These are phyloP conservation scores for Poecile atricapillus DNA, from an alignment of 2,113 vertebrate species.

Conservation along the genomic window DNA sequence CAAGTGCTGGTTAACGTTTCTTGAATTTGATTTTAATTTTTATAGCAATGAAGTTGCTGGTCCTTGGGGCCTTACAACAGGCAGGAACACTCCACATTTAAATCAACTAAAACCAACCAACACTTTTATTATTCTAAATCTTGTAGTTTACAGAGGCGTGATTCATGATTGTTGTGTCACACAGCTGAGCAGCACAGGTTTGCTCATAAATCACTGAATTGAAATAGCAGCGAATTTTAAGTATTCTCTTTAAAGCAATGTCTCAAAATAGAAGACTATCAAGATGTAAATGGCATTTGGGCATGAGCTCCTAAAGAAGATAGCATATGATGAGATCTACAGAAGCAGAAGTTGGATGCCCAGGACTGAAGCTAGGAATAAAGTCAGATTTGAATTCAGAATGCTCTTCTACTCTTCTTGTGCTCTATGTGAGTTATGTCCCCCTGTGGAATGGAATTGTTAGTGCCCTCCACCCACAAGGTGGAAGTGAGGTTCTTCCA, in stretches of 20 bases:
- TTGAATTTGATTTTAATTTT: not conserved
- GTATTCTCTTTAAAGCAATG: not conserved
- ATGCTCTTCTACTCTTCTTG: not conserved
- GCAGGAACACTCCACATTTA: accelerated
- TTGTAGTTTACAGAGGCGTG: not conserved
- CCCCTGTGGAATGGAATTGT: not conserved
- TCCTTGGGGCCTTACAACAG: not conserved
- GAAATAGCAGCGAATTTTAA: not conserved
- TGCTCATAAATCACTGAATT: not conserved
- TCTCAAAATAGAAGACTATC: not conserved
- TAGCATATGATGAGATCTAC: not conserved
- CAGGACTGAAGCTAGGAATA: not conserved
- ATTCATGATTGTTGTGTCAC: not conserved
- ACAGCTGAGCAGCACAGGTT: not conserved
- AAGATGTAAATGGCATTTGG: not conserved
- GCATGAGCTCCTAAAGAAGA: not conserved
- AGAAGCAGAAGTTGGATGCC: not conserved
- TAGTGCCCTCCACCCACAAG: not conserved
- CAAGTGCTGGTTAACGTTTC: not conserved
- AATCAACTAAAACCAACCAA: not conserved
- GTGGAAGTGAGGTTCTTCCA: not conserved
- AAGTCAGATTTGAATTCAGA: not conserved
- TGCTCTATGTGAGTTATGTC: accelerated
- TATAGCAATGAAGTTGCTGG: not conserved
- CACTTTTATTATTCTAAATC: not conserved